Conservation (phyloP, 2,113 vertebrate species). For the Macaca nemestrina region DNA sequence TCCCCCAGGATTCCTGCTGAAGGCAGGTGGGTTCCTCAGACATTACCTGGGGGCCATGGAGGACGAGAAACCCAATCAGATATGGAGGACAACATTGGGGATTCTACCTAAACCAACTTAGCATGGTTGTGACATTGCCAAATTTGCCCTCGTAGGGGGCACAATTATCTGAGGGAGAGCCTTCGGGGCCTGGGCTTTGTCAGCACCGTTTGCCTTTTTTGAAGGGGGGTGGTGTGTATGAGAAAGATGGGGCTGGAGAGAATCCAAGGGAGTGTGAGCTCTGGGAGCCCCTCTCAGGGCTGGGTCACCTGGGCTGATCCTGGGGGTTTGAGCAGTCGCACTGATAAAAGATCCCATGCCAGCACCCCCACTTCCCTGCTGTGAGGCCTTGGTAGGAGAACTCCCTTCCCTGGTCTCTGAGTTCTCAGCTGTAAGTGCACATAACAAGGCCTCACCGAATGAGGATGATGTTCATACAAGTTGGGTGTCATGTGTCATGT, state of each 20-base stretch:
- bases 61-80: not conserved
- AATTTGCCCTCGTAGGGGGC: not conserved
- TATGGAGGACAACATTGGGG: not conserved
- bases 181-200: not conserved
- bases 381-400: not conserved
- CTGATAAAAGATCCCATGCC: rapidly evolving
- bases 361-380: not conserved
- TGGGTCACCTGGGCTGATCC: not conserved
- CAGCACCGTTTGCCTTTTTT: not conserved
- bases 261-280: not conserved
- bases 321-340: no score
- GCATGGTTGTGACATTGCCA: not conserved
- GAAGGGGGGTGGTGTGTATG: rapidly evolving
- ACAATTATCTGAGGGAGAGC: not conserved
- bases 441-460: not conserved
- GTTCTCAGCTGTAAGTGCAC: not conserved
- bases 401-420: no score
- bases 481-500: rapidly evolving
- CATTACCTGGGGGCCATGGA: not conserved
- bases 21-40: not conserved
- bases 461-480: rapidly evolving
- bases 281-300: not conserved
- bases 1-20: not conserved
- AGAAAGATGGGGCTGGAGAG: not conserved
- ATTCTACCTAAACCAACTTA: not conserved